These are phyloP conservation scores for Formicarius rufipectus DNA, from an alignment of 2,113 vertebrate species.

Conservation along the genomic window DNA sequence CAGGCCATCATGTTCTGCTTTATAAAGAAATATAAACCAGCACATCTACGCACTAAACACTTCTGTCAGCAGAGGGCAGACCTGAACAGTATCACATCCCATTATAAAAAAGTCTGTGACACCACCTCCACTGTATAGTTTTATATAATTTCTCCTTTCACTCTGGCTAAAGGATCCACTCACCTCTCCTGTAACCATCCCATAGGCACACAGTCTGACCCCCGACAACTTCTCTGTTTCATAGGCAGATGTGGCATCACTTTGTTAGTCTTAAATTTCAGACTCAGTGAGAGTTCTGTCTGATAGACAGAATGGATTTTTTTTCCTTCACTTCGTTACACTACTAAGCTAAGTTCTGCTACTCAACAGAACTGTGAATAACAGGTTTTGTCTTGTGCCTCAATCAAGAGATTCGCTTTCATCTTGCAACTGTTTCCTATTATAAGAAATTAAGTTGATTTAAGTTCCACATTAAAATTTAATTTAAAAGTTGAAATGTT, in stretches of 20 bases:
- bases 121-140: background rate
- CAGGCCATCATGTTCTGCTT: background rate
- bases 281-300: background rate
- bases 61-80: background rate
- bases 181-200: background rate
- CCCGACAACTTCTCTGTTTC: background rate
- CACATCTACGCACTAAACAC: background rate
- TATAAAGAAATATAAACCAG: background rate
- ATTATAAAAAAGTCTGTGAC: background rate
- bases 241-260: background rate
- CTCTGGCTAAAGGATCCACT: background rate
- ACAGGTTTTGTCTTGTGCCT: background rate
- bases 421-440: background rate
- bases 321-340: background rate
- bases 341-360: background rate
- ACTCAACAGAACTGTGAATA: background rate
- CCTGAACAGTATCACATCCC: background rate
- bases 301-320: background rate
- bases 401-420: background rate
- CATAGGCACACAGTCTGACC: background rate
- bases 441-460: background rate
- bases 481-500: background rate
- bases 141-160: background rate
- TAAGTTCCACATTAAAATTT: background rate
- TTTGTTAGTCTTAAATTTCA: background rate